These are phyloP conservation scores for Drosophila orosa DNA, from an alignment of 1,140 invertebrate species.

Conservation along the genomic window DNA sequence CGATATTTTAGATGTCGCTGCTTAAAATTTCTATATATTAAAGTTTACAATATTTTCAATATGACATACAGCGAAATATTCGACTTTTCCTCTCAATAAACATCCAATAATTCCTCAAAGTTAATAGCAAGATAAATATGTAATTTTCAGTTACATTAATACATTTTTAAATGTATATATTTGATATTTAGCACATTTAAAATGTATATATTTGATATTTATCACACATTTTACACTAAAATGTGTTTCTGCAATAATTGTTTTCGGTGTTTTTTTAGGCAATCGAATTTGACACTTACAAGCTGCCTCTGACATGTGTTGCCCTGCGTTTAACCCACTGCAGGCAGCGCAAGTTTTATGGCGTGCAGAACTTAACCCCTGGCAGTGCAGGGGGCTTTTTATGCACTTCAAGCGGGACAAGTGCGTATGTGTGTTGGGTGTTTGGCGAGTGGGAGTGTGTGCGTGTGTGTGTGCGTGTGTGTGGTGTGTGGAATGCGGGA, in stretches of 20 bases:
- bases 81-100: neutral
- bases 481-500: slow-evolving; percentile 1
- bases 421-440: slow-evolving; percentile 17
- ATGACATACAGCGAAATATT: neutral
- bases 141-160: too few relatives aligned
- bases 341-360: slow-evolving; percentile 29
- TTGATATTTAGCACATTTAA: too few relatives aligned
- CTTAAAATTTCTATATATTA: neutral
- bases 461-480: neutral
- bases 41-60: neutral
- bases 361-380: slow-evolving; percentile 14
- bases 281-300: slow-evolving; percentile 65
- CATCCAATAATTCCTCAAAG: neutral
- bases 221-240: too few relatives aligned
- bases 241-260: neutral
- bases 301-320: slow-evolving; percentile 58
- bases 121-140: neutral
- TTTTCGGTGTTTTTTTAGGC: slow-evolving; percentile 14
- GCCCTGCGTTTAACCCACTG: slow-evolving; percentile 37
- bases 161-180: too few relatives aligned
- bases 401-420: slow-evolving; percentile 43
- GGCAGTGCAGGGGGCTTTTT: slow-evolving; percentile 43
- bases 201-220: too few relatives aligned
- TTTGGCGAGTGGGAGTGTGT: neutral
- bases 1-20: too few relatives aligned